These are phyloP conservation scores for Pseudanteris insignis DNA, from an alignment of 2,888 invertebrate genomes.

Conservation along the genomic window DNA sequence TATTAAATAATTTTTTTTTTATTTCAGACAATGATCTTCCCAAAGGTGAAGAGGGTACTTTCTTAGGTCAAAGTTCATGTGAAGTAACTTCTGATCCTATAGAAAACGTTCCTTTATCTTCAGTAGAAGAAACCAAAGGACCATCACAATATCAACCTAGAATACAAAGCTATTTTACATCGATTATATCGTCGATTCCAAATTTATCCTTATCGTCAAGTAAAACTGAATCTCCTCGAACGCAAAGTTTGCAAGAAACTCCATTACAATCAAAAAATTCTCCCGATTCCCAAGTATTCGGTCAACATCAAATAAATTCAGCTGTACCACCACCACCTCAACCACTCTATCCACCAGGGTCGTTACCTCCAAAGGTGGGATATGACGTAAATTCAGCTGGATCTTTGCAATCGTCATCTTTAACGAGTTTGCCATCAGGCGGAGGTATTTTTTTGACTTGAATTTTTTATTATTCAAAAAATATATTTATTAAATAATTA, in stretches of 20 bases:
- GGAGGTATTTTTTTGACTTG: slow-evolving; percentile 50
- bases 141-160: slow-evolving; percentile 30
- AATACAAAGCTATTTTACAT: slow-evolving; percentile 59
- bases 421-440: slow-evolving; percentile 48
- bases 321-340: slow-evolving; percentile 1
- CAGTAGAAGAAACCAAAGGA: slow-evolving; percentile 34
- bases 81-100: slow-evolving; percentile 17
- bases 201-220: slow-evolving; percentile 58
- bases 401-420: slow-evolving; percentile 4
- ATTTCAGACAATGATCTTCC: slow-evolving; percentile 49
- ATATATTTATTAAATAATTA: slow-evolving; percentile 1
- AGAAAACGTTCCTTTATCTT: slow-evolving; percentile 8
- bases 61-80: slow-evolving; percentile 53
- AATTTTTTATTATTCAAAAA: neutral
- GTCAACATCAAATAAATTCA: slow-evolving; percentile 7
- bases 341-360: slow-evolving; percentile 18
- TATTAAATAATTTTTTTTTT: slow-evolving; percentile 12
- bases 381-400: slow-evolving; percentile 13
- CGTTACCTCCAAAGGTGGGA: slow-evolving; percentile 6
- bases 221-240: slow-evolving; percentile 48
- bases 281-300: slow-evolving; percentile 1
- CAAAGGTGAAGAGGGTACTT: slow-evolving; percentile 52
- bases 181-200: slow-evolving; percentile 60
- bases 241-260: slow-evolving; percentile 15
- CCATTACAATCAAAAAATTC: slow-evolving; percentile 1